Percentiles rank a stretch among this genome's conserved stretches.
Conservation (phyloP, 2,797 vertebrate genomes). For the Hipposideros larvatus region DNA sequence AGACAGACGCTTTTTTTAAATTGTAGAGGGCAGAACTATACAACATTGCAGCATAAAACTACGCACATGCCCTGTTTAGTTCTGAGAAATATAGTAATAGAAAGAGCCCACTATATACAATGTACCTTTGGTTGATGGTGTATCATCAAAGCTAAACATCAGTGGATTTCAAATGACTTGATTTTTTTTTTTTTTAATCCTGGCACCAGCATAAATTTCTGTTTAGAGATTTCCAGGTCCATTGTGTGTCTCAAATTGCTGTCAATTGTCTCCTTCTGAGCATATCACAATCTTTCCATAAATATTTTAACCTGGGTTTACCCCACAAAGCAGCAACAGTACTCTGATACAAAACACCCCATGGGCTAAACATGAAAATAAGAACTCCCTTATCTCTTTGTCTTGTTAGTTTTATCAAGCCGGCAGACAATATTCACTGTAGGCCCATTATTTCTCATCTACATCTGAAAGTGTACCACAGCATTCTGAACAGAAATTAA, state of each 20-base stretch:
- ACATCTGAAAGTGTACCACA: conserved; percentile 31
- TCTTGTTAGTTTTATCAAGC: conserved; percentile 59
- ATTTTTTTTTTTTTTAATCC: not conserved
- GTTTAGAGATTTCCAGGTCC: not conserved
- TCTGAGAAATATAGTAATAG: not conserved
- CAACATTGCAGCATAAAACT: not conserved
- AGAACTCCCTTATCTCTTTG: conserved; percentile 53
- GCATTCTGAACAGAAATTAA: conserved; percentile 71
- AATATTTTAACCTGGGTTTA: conserved; percentile 63
- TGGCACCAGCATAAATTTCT: conserved; percentile 13
- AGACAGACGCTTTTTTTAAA: not conserved
- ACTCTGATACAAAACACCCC: not conserved
- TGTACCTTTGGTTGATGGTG: not conserved
- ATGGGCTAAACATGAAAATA: conserved; percentile 33
- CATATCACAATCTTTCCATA: not conserved
- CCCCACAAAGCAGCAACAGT: not conserved
- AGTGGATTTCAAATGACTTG: conserved; percentile 19
- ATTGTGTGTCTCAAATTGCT: conserved; percentile 17
- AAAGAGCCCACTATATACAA: not conserved
- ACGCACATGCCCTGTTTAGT: not conserved
- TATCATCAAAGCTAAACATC: conserved; percentile 17
- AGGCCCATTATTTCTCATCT: conserved; percentile 57
- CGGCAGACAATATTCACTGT: conserved; percentile 23
- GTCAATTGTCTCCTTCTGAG: conserved; percentile 33
- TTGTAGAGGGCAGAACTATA: not conserved